phyloP scores from a whole-genome alignment of 2,113 vertebrate species.

The Hippocampus abdominalis region DNA sequence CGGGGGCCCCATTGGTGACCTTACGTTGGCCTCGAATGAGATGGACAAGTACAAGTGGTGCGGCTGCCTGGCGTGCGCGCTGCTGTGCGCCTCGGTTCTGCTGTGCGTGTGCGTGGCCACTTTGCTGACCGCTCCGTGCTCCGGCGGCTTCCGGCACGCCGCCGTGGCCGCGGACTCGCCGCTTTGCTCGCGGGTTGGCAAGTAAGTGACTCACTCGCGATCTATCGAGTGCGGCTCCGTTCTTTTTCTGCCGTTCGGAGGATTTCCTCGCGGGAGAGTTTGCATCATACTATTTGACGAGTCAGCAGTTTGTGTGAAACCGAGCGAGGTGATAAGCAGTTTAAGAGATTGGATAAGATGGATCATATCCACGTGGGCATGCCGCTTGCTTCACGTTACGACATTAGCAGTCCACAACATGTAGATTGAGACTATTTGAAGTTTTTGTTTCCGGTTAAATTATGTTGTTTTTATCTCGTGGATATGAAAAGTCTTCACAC shows the following conservation, averaged over 20 bases:
- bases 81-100: slow-evolving; percentile 13
- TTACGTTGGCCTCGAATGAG: not conserved
- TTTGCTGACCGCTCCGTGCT: slow-evolving; percentile 7
- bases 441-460: not conserved
- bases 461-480: not conserved
- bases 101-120: slow-evolving; percentile 35
- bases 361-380: slow-evolving; percentile 26
- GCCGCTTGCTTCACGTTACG: not conserved
- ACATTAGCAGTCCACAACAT: not conserved
- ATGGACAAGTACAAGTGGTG: slow-evolving; percentile 46
- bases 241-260: not conserved
- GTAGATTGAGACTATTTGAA: not conserved
- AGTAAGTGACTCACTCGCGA: slow-evolving; percentile 27
- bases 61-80: slow-evolving; percentile 13
- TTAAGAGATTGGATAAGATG: slow-evolving; percentile 59
- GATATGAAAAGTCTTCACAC: not conserved
- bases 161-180: slow-evolving; percentile 61
- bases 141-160: slow-evolving; percentile 42
- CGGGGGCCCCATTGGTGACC: not conserved
- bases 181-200: slow-evolving; percentile 60
- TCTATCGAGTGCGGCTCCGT: not conserved
- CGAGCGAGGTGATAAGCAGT: slow-evolving; percentile 46
- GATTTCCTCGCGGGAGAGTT: not conserved
- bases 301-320: not conserved
- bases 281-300: not conserved